Percentiles rank a stretch among this genome's conserved stretches.
These are phyloP conservation scores for Catagonus wagneri DNA, from an alignment of 2,113 vertebrate species.

Conservation along the genomic window DNA sequence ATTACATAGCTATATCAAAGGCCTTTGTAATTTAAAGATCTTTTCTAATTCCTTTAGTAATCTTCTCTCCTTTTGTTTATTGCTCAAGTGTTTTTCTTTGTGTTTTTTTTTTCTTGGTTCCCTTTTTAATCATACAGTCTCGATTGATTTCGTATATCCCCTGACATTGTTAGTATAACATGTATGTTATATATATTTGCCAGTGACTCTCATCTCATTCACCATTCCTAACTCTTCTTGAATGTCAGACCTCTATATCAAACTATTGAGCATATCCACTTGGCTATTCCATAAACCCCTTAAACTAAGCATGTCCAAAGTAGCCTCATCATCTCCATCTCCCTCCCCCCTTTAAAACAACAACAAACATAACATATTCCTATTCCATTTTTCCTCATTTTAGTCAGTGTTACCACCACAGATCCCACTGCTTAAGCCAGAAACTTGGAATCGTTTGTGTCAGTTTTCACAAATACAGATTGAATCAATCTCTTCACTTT, in stretches of 20 bases:
- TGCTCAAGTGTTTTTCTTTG: not conserved
- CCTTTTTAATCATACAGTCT: not conserved
- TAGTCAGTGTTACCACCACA: not conserved
- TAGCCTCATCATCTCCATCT: not conserved
- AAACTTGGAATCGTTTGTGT: not conserved
- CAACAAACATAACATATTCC: not conserved
- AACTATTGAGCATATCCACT: not conserved
- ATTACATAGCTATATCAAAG: not conserved
- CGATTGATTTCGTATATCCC: not conserved
- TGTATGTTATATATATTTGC: not conserved
- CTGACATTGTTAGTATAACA: not conserved
- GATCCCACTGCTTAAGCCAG: not conserved
- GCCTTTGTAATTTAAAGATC: not conserved
- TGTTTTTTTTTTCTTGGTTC: not conserved
- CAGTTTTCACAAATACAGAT: too few relatives aligned
- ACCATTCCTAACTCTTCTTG: not conserved
- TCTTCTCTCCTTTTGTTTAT: not conserved
- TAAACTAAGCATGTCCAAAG: not conserved
- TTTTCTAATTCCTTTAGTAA: not conserved
- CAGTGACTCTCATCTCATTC: not conserved
- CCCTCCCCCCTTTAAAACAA: not conserved
- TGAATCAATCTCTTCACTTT: not conserved
- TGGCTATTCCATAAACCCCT: not conserved
- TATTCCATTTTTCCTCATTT: not conserved
- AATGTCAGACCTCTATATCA: not conserved